Conservation (phyloP, 2,888 invertebrate genomes). For the Andrena marginata region DNA sequence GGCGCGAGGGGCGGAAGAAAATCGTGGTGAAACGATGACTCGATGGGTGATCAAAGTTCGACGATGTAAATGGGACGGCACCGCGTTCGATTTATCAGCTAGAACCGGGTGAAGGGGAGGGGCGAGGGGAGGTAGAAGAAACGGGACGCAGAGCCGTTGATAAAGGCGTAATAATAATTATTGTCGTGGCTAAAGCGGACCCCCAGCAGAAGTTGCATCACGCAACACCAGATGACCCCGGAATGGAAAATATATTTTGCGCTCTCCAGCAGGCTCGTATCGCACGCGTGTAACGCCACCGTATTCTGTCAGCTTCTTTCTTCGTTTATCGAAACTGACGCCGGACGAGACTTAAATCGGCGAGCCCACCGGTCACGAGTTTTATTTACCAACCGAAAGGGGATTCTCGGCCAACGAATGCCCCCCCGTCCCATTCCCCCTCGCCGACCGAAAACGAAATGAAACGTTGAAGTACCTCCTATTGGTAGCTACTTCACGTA, state of each 20-base stretch:
- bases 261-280: background rate
- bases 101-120: background rate
- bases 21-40: background rate
- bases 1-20: too few relatives aligned
- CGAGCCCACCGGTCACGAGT: too few relatives aligned
- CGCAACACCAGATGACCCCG: conserved; percentile 64
- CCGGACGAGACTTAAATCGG: too few relatives aligned
- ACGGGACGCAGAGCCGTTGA: conserved; percentile 12
- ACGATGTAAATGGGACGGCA: background rate
- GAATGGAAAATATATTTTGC: conserved; percentile 73
- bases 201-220: conserved; percentile 79
- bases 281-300: conserved; percentile 3
- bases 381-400: too few relatives aligned
- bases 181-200: conserved; percentile 72
- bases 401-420: too few relatives aligned
- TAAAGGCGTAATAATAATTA: conserved; percentile 57
- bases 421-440: too few relatives aligned
- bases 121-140: background rate
- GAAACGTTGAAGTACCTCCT: too few relatives aligned
- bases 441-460: too few relatives aligned
- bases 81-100: conserved; percentile 39
- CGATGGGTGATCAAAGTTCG: conserved; percentile 20
- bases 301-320: background rate
- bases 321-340: background rate
- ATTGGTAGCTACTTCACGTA: too few relatives aligned